Evolutionary conservation across 2,888 invertebrate genomes (phyloP), one percentile per base, ranked within the genome.

Genomic region (Hydroisotoma schaefferi): DNA sequence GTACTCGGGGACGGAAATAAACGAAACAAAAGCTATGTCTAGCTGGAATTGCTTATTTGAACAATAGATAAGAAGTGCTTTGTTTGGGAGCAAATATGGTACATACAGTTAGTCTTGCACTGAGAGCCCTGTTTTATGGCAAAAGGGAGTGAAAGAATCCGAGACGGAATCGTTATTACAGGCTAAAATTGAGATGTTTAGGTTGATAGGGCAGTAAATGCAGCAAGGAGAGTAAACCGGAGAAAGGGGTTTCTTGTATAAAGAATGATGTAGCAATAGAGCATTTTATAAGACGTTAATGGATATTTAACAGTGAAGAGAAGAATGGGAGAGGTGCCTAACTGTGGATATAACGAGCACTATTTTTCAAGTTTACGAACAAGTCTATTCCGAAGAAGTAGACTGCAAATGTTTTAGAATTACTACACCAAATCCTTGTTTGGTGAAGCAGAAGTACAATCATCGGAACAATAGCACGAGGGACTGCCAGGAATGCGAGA

Each of bases 311-410:
- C 37, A 20, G 22, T n/a, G 10, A 23, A 23, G 18, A 23, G 22
- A 52, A 52, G 37, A 52, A 52, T 52, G 52, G 22, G 12, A 37
- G n/a, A 5, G 20, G 5, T n/a, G n/a, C n/a, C n/a, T n/a, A n/a
- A n/a, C n/a, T n/a, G n/a, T n/a, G n/a, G n/a, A 23, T n/a, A 22
- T 47, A 52, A 52, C 52, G 52, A 52, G 49, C 52, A 33, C 37
- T 20, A 29, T 52, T 52, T 33, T 52, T 52, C 15, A 46, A 6
- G 46, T 46, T 5, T 23, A 10, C 25, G 18, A 3, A 8, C 20
- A 22, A 23, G 46, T 23, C 20, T 46, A 46, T 46, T 8, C 46
- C 20, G n/a, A n/a, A n/a, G n/a, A n/a, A n/a, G n/a, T n/a, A n/a
- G n/a, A n/a, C n/a, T n/a, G n/a, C n/a, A n/a, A n/a, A n/a, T n/a